Evolutionary conservation across 30 jellyfish, hydroid and myxozoan genomes (phyloP).

Genomic region (Turritopsis dohrnii): DNA sequence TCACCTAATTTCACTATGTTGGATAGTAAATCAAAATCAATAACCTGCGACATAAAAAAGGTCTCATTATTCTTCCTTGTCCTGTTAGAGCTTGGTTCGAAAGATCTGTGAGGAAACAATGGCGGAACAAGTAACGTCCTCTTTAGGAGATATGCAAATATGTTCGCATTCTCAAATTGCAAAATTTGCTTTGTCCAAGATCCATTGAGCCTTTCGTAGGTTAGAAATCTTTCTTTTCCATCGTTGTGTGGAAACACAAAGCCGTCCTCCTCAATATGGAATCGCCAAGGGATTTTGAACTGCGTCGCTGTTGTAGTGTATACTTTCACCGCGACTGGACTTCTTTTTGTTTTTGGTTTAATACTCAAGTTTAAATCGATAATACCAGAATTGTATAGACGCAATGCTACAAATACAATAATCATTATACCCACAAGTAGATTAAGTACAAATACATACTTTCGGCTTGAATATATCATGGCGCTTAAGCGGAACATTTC

Average conservation of each 20-base stretch:
- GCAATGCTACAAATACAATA: background rate
- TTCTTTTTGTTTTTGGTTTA: background rate
- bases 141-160: conserved; percentile 62
- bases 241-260: conserved; percentile 41
- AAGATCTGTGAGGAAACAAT: conserved; percentile 24
- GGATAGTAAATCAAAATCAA: conserved; percentile 52
- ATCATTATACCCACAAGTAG: background rate
- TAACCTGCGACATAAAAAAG: conserved; percentile 43
- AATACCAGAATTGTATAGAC: conserved; percentile 7
- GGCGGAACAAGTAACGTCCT: conserved; percentile 82
- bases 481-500: background rate
- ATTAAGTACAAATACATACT: background rate
- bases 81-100: background rate
- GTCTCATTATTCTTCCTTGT: background rate
- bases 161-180: conserved; percentile 75
- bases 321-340: background rate
- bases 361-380: background rate
- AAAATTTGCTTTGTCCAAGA: conserved; percentile 68
- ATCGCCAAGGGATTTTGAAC: conserved; percentile 82
- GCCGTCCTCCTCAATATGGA: conserved; percentile 80
- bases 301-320: conserved; percentile 12
- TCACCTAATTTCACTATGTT: conserved; percentile 36
- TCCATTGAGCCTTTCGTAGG: conserved; percentile 44
- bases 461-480: background rate
- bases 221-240: conserved; percentile 25